A percentile compares a stretch with the other conserved stretches of the same genome.
These are phyloP conservation scores for Salvelinus namaycush DNA, from an alignment of 2,113 vertebrate species.

Conservation along the genomic window DNA sequence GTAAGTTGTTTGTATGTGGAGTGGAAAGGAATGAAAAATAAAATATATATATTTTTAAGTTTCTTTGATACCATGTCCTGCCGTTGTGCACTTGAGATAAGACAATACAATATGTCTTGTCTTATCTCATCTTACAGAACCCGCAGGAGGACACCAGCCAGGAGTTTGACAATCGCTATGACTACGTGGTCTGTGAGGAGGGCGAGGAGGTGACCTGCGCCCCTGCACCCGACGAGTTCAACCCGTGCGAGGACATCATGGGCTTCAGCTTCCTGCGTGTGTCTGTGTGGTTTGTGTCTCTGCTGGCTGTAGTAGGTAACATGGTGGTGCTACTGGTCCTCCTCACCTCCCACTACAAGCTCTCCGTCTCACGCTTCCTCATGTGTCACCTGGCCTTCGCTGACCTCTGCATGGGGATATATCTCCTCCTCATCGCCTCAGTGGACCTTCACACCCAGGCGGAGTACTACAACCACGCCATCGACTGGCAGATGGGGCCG, in stretches of 20 bases:
- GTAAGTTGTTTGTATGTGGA: too few species aligned
- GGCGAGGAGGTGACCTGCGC: constrained; percentile 84
- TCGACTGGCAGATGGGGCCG: constrained; percentile 95
- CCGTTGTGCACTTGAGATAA: too few species aligned
- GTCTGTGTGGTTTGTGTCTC: constrained; percentile 94
- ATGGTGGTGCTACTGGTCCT: constrained; percentile 88
- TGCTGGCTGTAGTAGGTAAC: constrained; percentile 92
- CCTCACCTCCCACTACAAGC: constrained; percentile 94
- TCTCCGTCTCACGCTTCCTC: constrained; percentile 93
- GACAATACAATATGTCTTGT: too few species aligned
- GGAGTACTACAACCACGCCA: constrained; percentile 96
- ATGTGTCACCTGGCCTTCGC: constrained; percentile 98
- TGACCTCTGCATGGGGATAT: constrained; percentile 96
- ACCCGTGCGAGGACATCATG: constrained; percentile 98
- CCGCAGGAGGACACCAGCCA: constrained; percentile 82
- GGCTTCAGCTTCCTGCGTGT: constrained; percentile 88
- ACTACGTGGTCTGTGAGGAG: constrained; percentile 86
- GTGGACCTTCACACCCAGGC: constrained; percentile 88
- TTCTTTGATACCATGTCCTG: too few species aligned
- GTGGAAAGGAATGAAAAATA: too few species aligned
- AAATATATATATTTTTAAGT: too few species aligned
- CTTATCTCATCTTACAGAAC: constrained; percentile 59
- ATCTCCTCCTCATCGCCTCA: constrained; percentile 91
- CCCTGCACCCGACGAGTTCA: constrained; percentile 92
- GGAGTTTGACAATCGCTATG: constrained; percentile 87